Percentiles rank a stretch among this genome's conserved stretches.
phyloP scores from a whole-genome alignment of 1,140 invertebrate species.

The Zaprionus gabonicus region DNA sequence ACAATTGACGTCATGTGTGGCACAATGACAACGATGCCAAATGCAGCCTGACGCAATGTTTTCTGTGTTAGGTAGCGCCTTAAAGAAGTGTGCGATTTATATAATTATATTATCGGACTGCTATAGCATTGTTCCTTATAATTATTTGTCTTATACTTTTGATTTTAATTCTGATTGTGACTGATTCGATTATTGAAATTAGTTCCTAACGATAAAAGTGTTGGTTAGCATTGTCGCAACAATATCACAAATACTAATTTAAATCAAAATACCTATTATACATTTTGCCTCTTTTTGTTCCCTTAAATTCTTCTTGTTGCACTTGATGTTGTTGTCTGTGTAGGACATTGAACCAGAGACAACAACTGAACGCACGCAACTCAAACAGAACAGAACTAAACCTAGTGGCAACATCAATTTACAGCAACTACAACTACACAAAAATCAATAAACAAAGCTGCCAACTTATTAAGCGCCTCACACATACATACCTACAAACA shows the following conservation, averaged over 20 bases:
- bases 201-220: too few relatives aligned
- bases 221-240: too few relatives aligned
- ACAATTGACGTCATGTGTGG: conserved; percentile 57
- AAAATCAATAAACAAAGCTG: conserved; percentile 59
- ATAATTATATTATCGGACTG: neutral
- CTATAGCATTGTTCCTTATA: too few relatives aligned
- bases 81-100: neutral
- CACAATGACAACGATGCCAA: conserved; percentile 20
- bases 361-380: conserved; percentile 37
- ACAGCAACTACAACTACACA: conserved; percentile 11
- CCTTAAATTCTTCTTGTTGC: conserved; percentile 49
- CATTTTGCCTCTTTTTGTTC: conserved; percentile 27
- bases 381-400: conserved; percentile 2
- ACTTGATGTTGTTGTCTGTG: conserved; percentile 57
- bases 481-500: conserved; percentile 17
- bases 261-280: conserved; percentile 27
- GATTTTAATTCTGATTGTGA: too few relatives aligned
- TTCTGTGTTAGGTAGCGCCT: conserved; percentile 44
- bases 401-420: conserved; percentile 29
- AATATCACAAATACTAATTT: neutral
- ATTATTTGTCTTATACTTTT: too few relatives aligned
- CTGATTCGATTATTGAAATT: too few relatives aligned
- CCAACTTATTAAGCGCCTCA: conserved; percentile 19
- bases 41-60: conserved; percentile 51
- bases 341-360: conserved; percentile 72